Base-by-base conservation (phyloP, 23 tunicate genomes). In the Phallusia fumigata region DNA sequence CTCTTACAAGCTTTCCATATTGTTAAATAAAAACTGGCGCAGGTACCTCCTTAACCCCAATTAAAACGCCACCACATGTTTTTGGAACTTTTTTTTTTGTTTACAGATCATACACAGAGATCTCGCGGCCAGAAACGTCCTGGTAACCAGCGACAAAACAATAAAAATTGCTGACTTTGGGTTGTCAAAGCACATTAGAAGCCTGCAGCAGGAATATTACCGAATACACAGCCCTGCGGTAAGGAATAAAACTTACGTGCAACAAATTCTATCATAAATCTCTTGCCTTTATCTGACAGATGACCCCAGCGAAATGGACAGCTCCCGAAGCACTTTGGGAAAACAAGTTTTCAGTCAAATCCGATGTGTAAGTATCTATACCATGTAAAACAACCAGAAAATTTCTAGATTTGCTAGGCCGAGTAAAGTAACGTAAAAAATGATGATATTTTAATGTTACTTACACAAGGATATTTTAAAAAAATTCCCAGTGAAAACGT, bases 251-350 rank as follows among this genome's bases (percentile, higher is more conserved):
- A 40, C 10, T 40, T 5, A 40, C 10, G 47, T 10, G 8, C 10
- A 3, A 40, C 47, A 3, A 3, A 40, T 40, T 40, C 10, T 5
- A 40, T 40, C 10, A 10, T 40, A 40, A 40, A 40, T 10, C 5
- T 40, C 47, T 10, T 40, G 47, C 8, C 69, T 58, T 58, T 21
- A 58, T 58, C 69, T 58, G 26, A 58, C 74, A 90, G 95, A 76
- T 90, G 8, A 79, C 93, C 26, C 98, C 98, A 24, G 98, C 92
- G 35, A 93, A 93, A 47, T 93, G 98, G 98, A 93, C 98, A 19
- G 93, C 98, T 1, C 93, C 93, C 8, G 98, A 93, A 81, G 84
- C 98, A 6, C 87, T 93, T 18, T 65, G 82, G 85, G 82, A 73
- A 21, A 85, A 87, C 73, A 88, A 77, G 65, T 93, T 84, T 51